Evolutionary conservation across 2,888 invertebrate species (phyloP).

Genomic region (Panzeria rudis): DNA sequence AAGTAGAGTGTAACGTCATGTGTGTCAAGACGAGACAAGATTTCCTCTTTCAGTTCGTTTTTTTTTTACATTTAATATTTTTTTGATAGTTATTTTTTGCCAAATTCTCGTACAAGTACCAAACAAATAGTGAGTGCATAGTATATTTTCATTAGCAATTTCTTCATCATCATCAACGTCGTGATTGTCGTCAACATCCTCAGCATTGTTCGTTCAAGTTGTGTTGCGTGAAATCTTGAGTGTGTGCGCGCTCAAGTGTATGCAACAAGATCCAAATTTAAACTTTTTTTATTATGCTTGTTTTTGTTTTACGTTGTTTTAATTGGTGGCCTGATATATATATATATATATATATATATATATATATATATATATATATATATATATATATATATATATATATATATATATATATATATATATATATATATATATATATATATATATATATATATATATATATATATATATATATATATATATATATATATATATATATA

Average conservation of each 20-base stretch:
- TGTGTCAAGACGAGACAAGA: slow-evolving; percentile 73
- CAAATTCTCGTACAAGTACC: slow-evolving; percentile 47
- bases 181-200: slow-evolving; percentile 36
- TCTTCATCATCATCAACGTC: slow-evolving; percentile 41
- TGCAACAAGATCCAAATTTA: slow-evolving; percentile 69
- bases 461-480: too few relatives aligned
- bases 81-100: slow-evolving; percentile 39
- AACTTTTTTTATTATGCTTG: slow-evolving; percentile 38
- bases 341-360: too few relatives aligned
- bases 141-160: slow-evolving; percentile 54
- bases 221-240: slow-evolving; percentile 68
- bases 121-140: slow-evolving; percentile 37
- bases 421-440: too few relatives aligned
- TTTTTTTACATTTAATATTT: slow-evolving; percentile 17
- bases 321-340: slow-evolving; percentile 11
- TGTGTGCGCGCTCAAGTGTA: slow-evolving; percentile 68
- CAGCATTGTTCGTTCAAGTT: slow-evolving; percentile 46
- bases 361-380: too few relatives aligned
- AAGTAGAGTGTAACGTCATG: slow-evolving; percentile 63
- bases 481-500: too few relatives aligned
- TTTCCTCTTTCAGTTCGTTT: slow-evolving; percentile 60
- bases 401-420: too few relatives aligned
- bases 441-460: too few relatives aligned
- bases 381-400: too few relatives aligned
- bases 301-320: slow-evolving; percentile 29